Conservation (phyloP, 2,888 invertebrate species). For the Drosophila longiperda region DNA sequence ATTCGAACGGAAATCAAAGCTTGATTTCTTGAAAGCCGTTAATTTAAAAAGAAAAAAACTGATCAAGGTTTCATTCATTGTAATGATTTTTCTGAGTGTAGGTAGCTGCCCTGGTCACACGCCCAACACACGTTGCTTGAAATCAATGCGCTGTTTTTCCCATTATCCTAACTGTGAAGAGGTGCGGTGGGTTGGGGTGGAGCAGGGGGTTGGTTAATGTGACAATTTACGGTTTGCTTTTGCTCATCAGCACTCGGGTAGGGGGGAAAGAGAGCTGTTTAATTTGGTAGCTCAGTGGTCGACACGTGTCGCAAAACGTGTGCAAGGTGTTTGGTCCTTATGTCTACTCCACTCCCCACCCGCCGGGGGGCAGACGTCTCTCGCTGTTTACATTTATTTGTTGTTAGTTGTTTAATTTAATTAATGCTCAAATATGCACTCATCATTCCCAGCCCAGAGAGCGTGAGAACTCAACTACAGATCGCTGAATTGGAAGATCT, state of each 20-base stretch:
- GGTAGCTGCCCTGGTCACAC: slow-evolving; percentile 47
- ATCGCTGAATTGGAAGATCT: not conserved
- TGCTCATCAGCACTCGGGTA: slow-evolving; percentile 71
- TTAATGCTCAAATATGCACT: slow-evolving; percentile 64
- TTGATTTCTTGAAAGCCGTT: too few species aligned
- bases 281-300: slow-evolving; percentile 68
- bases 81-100: not conserved
- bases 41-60: too few species aligned
- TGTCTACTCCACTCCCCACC: slow-evolving; percentile 7
- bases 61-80: not conserved
- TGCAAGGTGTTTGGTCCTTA: slow-evolving; percentile 49
- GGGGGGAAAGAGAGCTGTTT: slow-evolving; percentile 60
- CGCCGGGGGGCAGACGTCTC: slow-evolving; percentile 9
- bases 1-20: too few species aligned
- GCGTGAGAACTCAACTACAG: slow-evolving; percentile 56
- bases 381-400: slow-evolving; percentile 72
- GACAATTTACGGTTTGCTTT: slow-evolving; percentile 78
- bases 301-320: slow-evolving; percentile 64
- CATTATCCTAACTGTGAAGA: slow-evolving; percentile 10
- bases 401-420: slow-evolving; percentile 77
- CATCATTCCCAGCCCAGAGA: slow-evolving; percentile 15
- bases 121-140: slow-evolving; percentile 71
- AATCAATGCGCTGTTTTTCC: slow-evolving; percentile 70
- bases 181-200: not conserved
- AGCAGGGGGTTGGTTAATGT: slow-evolving; percentile 36